Evolutionary conservation across 2,113 vertebrate genomes (phyloP).

Genomic region (Varanus salvator): DNA sequence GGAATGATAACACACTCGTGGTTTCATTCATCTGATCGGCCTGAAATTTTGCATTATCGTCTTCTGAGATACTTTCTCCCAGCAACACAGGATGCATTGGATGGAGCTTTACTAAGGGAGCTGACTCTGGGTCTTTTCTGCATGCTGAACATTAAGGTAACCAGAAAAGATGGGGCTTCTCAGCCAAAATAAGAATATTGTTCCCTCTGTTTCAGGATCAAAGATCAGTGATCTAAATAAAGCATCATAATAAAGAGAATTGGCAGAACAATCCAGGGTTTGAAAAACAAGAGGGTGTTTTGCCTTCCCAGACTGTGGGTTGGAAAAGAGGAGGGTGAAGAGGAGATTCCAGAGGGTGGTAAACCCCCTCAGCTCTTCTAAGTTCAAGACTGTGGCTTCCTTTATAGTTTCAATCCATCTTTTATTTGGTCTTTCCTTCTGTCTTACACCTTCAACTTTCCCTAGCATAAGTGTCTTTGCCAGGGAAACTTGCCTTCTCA

Average conservation of each 20-base stretch:
- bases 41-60: conserved; percentile 24
- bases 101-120: conserved; percentile 12
- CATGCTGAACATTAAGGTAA: background rate
- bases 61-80: conserved; percentile 29
- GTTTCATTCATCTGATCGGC: background rate
- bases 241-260: background rate
- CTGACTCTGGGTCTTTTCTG: conserved; percentile 5
- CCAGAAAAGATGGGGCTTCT: background rate
- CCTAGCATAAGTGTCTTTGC: no score
- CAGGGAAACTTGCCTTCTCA: no score
- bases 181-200: conserved; percentile 35
- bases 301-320: no score
- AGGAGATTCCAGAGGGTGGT: no score
- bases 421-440: no score
- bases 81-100: background rate
- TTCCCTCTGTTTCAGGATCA: conserved; percentile 4
- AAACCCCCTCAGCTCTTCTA: no score
- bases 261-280: no score
- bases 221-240: background rate
- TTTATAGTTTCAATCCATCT: no score
- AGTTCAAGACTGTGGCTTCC: no score
- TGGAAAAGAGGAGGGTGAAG: no score
- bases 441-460: no score
- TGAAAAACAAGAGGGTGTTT: no score
- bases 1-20: background rate